Evolutionary conservation across 2,113 vertebrate species (phyloP).

Genomic region (Fregata magnificens): DNA sequence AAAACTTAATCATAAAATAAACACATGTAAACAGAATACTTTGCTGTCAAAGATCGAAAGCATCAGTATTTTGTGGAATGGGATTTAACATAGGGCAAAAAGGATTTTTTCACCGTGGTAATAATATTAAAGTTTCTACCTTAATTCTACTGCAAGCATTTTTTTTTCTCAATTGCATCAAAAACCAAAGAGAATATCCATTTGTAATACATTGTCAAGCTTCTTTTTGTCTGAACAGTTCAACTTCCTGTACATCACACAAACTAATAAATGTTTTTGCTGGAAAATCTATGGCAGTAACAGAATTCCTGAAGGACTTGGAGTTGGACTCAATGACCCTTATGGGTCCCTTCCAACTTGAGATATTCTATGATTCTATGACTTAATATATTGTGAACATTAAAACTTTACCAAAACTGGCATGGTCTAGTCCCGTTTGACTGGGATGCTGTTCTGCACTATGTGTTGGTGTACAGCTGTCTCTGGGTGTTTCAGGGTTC

Average conservation of each 20-base stretch:
- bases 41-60: neutral
- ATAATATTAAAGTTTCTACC: neutral
- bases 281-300: neutral
- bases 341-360: neutral
- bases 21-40: neutral
- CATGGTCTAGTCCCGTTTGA: neutral
- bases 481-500: neutral
- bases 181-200: neutral
- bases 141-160: neutral
- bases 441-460: neutral
- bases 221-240: neutral
- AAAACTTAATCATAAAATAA: neutral
- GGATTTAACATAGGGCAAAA: neutral
- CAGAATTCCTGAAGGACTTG: neutral
- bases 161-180: neutral
- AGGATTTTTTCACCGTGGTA: accelerated
- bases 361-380: neutral
- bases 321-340: neutral
- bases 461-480: neutral
- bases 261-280: neutral
- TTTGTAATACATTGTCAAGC: neutral
- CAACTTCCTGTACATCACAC: neutral
- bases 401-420: neutral
- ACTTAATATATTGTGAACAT: neutral
- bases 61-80: neutral